These are phyloP conservation scores for Pachymerium ferrugineum DNA, from an alignment of 2,888 invertebrate genomes.

Conservation along the genomic window DNA sequence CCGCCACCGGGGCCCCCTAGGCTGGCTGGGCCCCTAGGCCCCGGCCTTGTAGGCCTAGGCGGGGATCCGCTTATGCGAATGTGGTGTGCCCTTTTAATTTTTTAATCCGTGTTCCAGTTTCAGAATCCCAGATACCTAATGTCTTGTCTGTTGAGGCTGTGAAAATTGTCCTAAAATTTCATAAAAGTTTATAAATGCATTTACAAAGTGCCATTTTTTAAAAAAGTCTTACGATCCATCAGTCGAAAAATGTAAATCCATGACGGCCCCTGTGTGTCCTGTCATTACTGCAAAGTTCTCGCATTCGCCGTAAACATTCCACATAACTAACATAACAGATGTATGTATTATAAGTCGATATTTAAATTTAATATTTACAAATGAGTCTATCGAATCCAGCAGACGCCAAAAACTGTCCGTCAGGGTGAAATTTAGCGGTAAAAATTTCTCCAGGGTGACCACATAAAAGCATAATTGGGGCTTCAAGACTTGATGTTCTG, in stretches of 20 bases:
- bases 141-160: slow-evolving; percentile 93
- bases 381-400: slow-evolving; percentile 93
- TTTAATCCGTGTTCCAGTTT: slow-evolving; percentile 78
- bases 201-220: not conserved
- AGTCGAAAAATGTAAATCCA: slow-evolving; percentile 63
- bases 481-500: slow-evolving; percentile 78
- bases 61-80: too few species aligned
- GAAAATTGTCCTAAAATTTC: slow-evolving; percentile 63
- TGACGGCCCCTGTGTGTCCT: slow-evolving; percentile 91
- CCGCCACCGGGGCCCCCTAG: too few species aligned
- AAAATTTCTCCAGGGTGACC: slow-evolving; percentile 98
- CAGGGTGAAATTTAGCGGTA: slow-evolving; percentile 87
- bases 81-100: slow-evolving; percentile 68
- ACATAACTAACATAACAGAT: slow-evolving; percentile 56
- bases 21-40: too few species aligned
- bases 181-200: slow-evolving; percentile 49
- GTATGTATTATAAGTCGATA: not conserved
- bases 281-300: slow-evolving; percentile 88
- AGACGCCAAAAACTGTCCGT: slow-evolving; percentile 88
- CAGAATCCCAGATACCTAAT: slow-evolving; percentile 90
- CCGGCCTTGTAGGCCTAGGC: too few species aligned
- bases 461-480: slow-evolving; percentile 91
- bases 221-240: slow-evolving; percentile 42
- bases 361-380: slow-evolving; percentile 58
- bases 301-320: slow-evolving; percentile 97